phyloP scores from a whole-genome alignment of 2,113 vertebrate species.

The Poecile atricapillus region DNA sequence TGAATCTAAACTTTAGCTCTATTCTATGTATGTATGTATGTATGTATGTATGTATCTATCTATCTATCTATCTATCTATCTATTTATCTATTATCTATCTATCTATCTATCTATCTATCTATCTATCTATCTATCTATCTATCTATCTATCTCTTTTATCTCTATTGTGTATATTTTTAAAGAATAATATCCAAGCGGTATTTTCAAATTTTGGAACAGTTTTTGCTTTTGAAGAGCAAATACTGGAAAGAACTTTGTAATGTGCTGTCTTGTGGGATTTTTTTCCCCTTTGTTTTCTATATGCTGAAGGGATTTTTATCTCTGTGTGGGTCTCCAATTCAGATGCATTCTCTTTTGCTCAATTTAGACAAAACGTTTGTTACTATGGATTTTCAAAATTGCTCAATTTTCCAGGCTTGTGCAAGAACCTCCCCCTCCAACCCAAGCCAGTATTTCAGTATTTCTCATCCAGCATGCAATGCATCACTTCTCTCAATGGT shows the following conservation, averaged over 20 bases:
- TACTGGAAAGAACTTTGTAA: neutral
- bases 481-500: neutral
- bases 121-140: no score
- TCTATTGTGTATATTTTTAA: neutral
- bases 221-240: neutral
- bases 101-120: neutral
- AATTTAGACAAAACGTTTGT: neutral
- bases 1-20: neutral
- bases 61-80: neutral
- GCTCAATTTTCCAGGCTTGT: neutral
- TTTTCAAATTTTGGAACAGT: neutral
- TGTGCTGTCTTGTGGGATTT: neutral
- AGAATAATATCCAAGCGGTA: neutral
- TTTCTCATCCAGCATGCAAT: neutral
- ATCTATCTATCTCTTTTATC: neutral
- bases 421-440: neutral
- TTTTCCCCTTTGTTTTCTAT: neutral
- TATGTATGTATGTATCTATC: no score
- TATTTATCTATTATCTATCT: neutral
- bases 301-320: neutral
- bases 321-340: neutral
- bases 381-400: slow-evolving; percentile 24
- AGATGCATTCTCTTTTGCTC: neutral
- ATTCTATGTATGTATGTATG: no score
- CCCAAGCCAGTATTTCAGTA: neutral